Evolutionary conservation across 2,113 vertebrate genomes (phyloP).

Genomic region (Urocolius indicus): DNA sequence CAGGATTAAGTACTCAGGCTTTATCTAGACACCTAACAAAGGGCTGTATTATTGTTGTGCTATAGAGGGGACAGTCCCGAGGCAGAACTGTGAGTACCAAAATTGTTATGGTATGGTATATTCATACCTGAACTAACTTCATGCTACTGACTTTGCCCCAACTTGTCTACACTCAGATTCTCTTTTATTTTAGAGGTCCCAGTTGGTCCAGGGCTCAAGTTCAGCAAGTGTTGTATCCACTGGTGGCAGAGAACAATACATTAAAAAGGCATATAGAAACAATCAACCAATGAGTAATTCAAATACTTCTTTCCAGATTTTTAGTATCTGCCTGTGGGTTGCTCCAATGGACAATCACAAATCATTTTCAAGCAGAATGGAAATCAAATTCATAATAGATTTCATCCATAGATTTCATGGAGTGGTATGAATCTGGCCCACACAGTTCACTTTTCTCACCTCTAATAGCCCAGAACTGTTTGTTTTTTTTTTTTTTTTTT

Average conservation of each 20-base stretch:
- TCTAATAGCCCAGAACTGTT: neutral
- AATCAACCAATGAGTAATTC: neutral
- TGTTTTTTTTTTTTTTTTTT: no score
- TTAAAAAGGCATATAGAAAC: neutral
- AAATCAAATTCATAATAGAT: neutral
- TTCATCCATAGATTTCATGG: neutral
- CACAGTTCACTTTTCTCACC: neutral
- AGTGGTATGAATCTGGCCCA: neutral
- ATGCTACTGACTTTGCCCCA: neutral
- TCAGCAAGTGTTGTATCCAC: neutral
- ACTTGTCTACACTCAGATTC: neutral
- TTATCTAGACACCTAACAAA: neutral
- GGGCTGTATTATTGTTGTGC: neutral
- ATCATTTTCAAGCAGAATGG: neutral
- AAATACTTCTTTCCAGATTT: neutral
- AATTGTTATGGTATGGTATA: neutral
- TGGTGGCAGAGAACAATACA: neutral
- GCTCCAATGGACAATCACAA: neutral
- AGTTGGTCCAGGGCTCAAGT: rapidly evolving
- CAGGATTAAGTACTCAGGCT: neutral
- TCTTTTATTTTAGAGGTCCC: neutral
- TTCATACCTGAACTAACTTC: neutral
- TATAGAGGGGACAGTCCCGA: neutral
- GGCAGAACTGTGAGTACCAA: neutral
- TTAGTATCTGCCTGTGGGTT: neutral